phyloP scores from a whole-genome alignment of 2,113 vertebrate species.

The Rhinolophus sinicus region DNA sequence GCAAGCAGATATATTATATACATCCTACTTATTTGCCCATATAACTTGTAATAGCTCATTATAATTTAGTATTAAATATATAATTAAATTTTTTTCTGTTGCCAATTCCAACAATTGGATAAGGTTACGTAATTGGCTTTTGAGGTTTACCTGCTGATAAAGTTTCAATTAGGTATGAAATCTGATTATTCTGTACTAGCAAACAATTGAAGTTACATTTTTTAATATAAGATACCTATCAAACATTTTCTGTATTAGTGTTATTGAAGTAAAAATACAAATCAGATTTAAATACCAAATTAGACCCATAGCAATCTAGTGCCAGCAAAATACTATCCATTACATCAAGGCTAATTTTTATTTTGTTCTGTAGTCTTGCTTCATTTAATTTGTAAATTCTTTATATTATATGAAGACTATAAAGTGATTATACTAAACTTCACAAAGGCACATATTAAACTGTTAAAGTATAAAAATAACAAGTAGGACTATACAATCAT shows the following conservation, averaged over 20 bases:
- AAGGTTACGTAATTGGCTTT: neutral
- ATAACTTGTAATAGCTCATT: neutral
- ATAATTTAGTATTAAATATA: neutral
- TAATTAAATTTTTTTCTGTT: neutral
- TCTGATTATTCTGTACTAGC: neutral
- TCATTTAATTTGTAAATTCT: conserved; percentile 26
- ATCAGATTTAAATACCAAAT: conserved; percentile 29
- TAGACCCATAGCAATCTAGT: neutral
- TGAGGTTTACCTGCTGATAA: neutral
- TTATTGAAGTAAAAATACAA: conserved; percentile 8
- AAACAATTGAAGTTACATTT: neutral
- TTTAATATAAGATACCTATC: neutral
- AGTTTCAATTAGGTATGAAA: neutral
- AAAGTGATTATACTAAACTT: neutral
- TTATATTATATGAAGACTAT: neutral
- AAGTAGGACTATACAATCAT: neutral
- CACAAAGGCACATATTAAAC: neutral
- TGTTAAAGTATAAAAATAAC: conserved; percentile 3
- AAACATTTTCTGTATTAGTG: neutral
- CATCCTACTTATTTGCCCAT: neutral
- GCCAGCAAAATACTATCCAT: neutral
- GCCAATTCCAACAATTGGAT: neutral
- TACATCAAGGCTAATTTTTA: conserved; percentile 11
- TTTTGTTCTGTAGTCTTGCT: neutral
- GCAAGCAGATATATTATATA: neutral